Evolutionary conservation across 2,888 invertebrate species (phyloP).

Genomic region (Drosophila fulvimacula): DNA sequence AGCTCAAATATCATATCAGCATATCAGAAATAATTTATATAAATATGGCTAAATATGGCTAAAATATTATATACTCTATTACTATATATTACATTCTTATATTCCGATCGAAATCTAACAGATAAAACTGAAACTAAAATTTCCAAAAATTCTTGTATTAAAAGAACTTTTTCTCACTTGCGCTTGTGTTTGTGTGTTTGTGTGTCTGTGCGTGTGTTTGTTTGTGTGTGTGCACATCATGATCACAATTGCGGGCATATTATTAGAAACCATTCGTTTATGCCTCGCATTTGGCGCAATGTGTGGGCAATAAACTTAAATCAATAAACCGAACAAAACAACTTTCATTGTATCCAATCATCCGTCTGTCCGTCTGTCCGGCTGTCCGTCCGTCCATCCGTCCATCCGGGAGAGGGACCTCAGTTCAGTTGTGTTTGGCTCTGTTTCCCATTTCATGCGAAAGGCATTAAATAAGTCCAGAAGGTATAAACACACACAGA

Average conservation of each 20-base stretch:
- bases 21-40: no score
- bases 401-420: conserved; percentile 22
- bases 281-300: conserved; percentile 53
- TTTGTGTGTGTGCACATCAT: conserved; percentile 19
- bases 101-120: background rate
- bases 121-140: background rate
- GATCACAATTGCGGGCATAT: conserved; percentile 46
- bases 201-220: conserved; percentile 1
- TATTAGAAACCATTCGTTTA: conserved; percentile 39
- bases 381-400: conserved; percentile 9
- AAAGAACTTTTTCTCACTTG: background rate
- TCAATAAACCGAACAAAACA: conserved; percentile 72
- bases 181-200: background rate
- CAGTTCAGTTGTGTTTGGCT: conserved; percentile 47
- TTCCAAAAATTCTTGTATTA: background rate
- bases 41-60: no score
- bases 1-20: no score
- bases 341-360: conserved; percentile 61
- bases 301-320: conserved; percentile 74
- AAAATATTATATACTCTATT: no score
- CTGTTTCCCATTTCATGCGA: conserved; percentile 76
- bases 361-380: conserved; percentile 23
- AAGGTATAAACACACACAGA: conserved; percentile 73
- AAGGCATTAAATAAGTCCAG: conserved; percentile 80
- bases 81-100: no score